A percentile compares a stretch with the other conserved stretches of the same genome.
These are phyloP conservation scores for Phataginus tetradactyla DNA, from an alignment of 2,797 vertebrate genomes.

Conservation along the genomic window DNA sequence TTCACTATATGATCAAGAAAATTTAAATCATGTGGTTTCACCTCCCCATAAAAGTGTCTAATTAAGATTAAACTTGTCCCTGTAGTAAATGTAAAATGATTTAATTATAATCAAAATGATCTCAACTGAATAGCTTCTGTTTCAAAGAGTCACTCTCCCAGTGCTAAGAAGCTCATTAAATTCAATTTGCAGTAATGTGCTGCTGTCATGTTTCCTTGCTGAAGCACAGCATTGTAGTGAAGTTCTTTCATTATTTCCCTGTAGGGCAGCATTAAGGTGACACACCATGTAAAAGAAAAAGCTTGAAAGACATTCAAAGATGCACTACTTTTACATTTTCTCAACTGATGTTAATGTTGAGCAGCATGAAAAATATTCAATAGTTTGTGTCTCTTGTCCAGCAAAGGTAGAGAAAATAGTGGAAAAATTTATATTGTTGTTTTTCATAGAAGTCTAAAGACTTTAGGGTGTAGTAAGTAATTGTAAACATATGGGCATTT, in stretches of 20 bases:
- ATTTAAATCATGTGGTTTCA: conserved; percentile 65
- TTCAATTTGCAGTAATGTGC: conserved; percentile 84
- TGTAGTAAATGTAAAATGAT: conserved; percentile 81
- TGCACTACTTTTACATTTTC: conserved; percentile 54
- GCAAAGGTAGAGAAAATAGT: background rate
- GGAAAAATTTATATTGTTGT: background rate
- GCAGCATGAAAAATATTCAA: conserved; percentile 58
- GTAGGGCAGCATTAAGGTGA: conserved; percentile 78
- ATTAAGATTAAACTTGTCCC: conserved; percentile 81
- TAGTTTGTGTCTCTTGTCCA: background rate
- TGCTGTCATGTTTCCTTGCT: conserved; percentile 82
- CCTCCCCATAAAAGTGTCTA: conserved; percentile 73
- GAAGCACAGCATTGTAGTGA: conserved; percentile 79
- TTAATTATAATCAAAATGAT: conserved; percentile 85
- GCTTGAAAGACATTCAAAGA: conserved; percentile 71
- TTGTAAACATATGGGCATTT: background rate
- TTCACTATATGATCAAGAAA: conserved; percentile 57
- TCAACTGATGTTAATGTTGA: conserved; percentile 63
- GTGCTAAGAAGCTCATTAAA: conserved; percentile 85
- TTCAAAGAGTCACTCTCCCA: conserved; percentile 83
- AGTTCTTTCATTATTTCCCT: conserved; percentile 83
- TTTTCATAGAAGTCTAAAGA: background rate
- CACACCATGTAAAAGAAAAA: conserved; percentile 76
- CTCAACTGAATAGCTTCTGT: conserved; percentile 83
- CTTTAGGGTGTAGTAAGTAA: background rate